phyloP scores from a whole-genome alignment of 2,888 invertebrate species.

The Sphinx pinastri region DNA sequence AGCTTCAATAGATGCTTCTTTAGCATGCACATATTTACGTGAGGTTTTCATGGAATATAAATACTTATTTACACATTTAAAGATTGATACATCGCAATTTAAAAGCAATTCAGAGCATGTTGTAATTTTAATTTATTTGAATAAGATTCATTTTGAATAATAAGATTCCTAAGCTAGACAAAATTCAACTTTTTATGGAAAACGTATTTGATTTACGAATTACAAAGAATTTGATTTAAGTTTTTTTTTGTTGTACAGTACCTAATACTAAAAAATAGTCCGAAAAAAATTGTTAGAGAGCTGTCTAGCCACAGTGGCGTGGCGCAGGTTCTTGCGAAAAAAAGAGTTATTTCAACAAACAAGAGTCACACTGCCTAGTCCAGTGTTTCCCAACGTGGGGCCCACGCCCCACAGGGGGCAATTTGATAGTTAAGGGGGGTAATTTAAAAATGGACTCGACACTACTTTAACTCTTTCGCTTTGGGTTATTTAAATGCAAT shows the following conservation, averaged over 20 bases:
- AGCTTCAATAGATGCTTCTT: background rate
- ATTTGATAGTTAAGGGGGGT: too few relatives aligned
- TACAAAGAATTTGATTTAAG: background rate
- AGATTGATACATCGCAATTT: background rate
- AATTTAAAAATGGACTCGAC: too few relatives aligned
- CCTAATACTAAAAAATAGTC: too few relatives aligned
- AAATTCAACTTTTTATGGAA: background rate
- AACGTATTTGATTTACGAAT: background rate
- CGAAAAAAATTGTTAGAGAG: too few relatives aligned
- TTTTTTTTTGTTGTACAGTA: background rate
- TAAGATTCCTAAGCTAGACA: background rate
- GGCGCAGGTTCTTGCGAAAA: too few relatives aligned
- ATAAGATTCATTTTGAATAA: constrained; percentile 6
- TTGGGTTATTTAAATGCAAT: too few relatives aligned
- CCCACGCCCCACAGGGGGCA: too few relatives aligned
- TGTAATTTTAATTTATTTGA: constrained; percentile 2
- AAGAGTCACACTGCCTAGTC: too few relatives aligned
- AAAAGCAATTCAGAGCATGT: background rate
- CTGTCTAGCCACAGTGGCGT: too few relatives aligned
- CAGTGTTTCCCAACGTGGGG: too few relatives aligned
- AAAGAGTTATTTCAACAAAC: too few relatives aligned
- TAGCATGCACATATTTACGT: background rate
- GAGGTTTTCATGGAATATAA: background rate
- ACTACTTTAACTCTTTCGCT: too few relatives aligned
- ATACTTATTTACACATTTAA: background rate